A percentile compares a stretch with the other conserved stretches of the same genome.
Evolutionary conservation across 2,888 invertebrate species (phyloP).

Genomic region (Noctua fimbriata): DNA sequence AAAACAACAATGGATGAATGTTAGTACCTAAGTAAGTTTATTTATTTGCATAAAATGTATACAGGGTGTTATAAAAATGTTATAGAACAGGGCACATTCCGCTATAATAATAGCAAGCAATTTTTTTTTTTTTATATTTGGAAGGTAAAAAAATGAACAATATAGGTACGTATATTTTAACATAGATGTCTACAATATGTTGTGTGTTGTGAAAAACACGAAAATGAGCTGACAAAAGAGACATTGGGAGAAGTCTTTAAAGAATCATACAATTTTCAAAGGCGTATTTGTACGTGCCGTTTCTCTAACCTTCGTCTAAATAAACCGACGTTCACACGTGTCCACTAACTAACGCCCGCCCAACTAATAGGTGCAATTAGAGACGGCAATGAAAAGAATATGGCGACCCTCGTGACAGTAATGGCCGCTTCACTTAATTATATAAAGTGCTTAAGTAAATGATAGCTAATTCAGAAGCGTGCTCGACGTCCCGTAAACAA

Average conservation of each 20-base stretch:
- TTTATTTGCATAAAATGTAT: too few relatives aligned
- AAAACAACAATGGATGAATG: too few relatives aligned
- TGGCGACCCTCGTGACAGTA: conserved; percentile 83
- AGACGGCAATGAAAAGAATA: conserved; percentile 82
- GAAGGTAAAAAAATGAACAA: too few relatives aligned
- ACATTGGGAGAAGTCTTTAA: not conserved
- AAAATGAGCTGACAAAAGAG: not conserved
- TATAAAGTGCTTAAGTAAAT: conserved; percentile 90
- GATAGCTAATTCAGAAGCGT: conserved; percentile 87
- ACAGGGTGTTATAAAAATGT: too few relatives aligned
- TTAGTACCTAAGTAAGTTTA: too few relatives aligned
- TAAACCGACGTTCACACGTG: conserved; percentile 58
- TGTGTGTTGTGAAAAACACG: not conserved
- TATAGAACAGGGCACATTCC: too few relatives aligned
- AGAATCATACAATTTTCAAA: not conserved
- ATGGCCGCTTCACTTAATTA: conserved; percentile 88
- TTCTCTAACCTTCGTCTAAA: conserved; percentile 44
- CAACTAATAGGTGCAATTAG: conserved; percentile 82
- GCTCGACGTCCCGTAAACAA: conserved; percentile 86
- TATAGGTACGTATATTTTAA: too few relatives aligned
- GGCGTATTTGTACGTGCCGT: not conserved
- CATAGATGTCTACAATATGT: too few relatives aligned
- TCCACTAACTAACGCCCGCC: conserved; percentile 60
- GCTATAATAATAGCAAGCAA: too few relatives aligned
- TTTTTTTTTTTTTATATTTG: too few relatives aligned